These are phyloP conservation scores for Coregonus suidteri DNA, from an alignment of 2,797 vertebrate genomes.

Conservation along the genomic window DNA sequence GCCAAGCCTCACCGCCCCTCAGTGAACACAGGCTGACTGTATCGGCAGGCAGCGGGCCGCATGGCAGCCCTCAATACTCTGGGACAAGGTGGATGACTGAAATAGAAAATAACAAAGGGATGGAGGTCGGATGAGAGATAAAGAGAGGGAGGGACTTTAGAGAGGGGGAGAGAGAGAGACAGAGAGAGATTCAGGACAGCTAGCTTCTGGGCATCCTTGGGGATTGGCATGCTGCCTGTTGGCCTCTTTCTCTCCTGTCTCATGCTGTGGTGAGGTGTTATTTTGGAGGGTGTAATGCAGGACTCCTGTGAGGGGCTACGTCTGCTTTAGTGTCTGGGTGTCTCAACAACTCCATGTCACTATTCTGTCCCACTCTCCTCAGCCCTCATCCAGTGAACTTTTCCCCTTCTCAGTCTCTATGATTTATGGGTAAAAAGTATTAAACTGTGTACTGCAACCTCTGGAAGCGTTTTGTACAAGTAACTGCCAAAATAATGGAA, in stretches of 20 bases:
- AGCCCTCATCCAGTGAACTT: not conserved
- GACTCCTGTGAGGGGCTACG: not conserved
- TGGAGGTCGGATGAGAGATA: not conserved
- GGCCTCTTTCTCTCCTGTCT: constrained; percentile 20
- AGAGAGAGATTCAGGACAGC: constrained; percentile 32
- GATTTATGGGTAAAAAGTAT: not conserved
- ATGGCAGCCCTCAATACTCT: constrained; percentile 40
- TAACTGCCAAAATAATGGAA: too few species aligned
- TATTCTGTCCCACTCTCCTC: too few species aligned
- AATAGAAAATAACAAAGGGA: constrained; percentile 1
- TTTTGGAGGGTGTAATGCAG: not conserved
- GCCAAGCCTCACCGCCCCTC: constrained; percentile 21
- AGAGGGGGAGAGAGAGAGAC: constrained; percentile 17
- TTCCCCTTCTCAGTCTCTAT: not conserved
- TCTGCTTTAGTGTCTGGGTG: constrained; percentile 12
- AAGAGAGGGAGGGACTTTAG: constrained; percentile 17
- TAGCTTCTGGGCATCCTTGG: constrained; percentile 29
- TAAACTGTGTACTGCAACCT: not conserved
- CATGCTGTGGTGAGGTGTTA: constrained; percentile 20
- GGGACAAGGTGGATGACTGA: constrained; percentile 31
- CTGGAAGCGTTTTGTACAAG: not conserved
- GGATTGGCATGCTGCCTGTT: constrained; percentile 26
- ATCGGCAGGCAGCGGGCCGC: constrained; percentile 39
- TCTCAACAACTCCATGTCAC: constrained; percentile 4
- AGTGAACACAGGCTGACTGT: constrained; percentile 33